Evolutionary conservation across 2,113 vertebrate genomes (phyloP).

Genomic region (Salvelinus namaycush): DNA sequence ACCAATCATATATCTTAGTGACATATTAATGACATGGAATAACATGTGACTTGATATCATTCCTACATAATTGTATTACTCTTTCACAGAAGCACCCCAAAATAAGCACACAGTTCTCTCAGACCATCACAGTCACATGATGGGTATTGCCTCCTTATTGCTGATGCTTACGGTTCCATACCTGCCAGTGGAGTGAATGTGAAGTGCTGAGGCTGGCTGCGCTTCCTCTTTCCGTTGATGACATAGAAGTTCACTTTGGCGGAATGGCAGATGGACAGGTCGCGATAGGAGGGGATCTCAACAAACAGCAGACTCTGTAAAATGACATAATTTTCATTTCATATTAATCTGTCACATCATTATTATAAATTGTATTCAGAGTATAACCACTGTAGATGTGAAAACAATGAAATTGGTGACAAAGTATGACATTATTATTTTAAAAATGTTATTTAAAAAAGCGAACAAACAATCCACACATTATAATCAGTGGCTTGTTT

Average conservation of each 20-base stretch:
- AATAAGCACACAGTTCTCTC: too few relatives aligned
- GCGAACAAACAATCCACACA: neutral
- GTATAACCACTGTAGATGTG: neutral
- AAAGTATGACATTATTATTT: neutral
- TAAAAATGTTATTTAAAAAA: neutral
- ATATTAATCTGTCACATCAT: neutral
- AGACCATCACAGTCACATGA: neutral
- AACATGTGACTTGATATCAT: neutral
- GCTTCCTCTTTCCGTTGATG: slow-evolving; percentile 96
- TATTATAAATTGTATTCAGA: neutral
- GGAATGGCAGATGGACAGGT: slow-evolving; percentile 79
- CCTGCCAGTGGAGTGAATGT: slow-evolving; percentile 86
- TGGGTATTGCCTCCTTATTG: neutral
- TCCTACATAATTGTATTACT: neutral
- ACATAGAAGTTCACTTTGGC: slow-evolving; percentile 96
- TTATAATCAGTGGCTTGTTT: neutral
- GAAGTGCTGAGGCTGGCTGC: slow-evolving; percentile 95
- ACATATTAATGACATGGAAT: slow-evolving; percentile 1
- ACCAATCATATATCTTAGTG: neutral
- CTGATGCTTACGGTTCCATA: slow-evolving; percentile 54
- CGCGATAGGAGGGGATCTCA: slow-evolving; percentile 89
- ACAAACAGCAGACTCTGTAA: slow-evolving; percentile 95
- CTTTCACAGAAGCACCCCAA: neutral
- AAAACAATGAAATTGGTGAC: neutral
- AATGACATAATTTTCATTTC: slow-evolving; percentile 14